A percentile compares a stretch with the other conserved stretches of the same genome.
Conservation (phyloP, 2,888 invertebrate species). For the Aphidoletes aphidimyza region DNA sequence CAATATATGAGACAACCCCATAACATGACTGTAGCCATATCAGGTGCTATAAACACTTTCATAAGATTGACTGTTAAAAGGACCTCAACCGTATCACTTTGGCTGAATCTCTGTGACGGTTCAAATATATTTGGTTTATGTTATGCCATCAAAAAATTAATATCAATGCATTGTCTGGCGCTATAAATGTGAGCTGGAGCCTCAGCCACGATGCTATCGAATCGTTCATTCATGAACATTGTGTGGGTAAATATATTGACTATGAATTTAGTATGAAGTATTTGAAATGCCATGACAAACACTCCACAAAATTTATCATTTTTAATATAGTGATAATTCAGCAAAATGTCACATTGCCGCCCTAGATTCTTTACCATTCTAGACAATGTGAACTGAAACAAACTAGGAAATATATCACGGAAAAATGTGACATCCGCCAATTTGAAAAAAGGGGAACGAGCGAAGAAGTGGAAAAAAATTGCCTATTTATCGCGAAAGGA, state of each 20-base stretch:
- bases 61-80: no score
- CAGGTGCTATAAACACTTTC: no score
- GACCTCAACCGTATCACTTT: no score
- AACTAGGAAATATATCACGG: neutral
- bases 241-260: neutral
- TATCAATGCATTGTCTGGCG: no score
- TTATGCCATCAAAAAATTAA: no score
- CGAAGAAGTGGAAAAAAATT: neutral
- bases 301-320: constrained; percentile 1
- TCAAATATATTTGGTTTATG: no score
- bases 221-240: no score
- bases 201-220: no score
- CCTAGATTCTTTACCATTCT: neutral
- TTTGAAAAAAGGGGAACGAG: neutral
- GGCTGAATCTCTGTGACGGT: no score
- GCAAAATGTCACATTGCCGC: neutral
- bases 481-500: neutral
- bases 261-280: neutral
- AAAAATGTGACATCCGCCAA: neutral
- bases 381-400: neutral
- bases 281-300: constrained; percentile 20
- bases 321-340: constrained; percentile 49
- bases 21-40: no score
- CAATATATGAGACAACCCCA: no score
- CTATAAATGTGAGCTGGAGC: no score